Evolutionary conservation across 1,140 invertebrate species (phyloP), one percentile per base, ranked within the genome.

Genomic region (Globodera ellingtonae): DNA sequence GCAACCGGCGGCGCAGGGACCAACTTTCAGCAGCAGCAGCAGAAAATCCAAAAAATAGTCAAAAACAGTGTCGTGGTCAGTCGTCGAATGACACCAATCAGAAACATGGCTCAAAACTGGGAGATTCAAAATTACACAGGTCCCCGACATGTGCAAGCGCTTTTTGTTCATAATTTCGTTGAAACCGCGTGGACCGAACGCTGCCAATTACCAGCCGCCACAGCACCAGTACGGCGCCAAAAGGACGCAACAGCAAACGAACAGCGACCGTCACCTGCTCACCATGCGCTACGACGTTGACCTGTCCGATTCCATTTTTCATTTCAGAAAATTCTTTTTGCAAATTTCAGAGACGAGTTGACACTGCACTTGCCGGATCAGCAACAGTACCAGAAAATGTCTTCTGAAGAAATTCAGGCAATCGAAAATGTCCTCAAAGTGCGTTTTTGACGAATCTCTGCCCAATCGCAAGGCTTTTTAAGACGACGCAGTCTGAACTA

Each of bases 81-180:
- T 35, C 18, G 8, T 3, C 21, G 7, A 56, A 56, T 44, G 21
- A 52, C 35, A 59, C 62, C 1, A 24, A 47, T 9, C 35, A 74
- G 47, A 74, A 46, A 4, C 21, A 46, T 52, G 15, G 52, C 24
- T 24, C 59, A 71, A 71, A 35, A 47, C 21, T 72, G 52, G 9
- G 3, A 67, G n/a, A 67, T 65, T 75, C n/a, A 6, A 24, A 9
- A n/a, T 67, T 35, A 3, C 59, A 15, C 44, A 76, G 75, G 52
- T 76, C 0, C 44, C 75, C 8, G 75, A 76, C 56, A 76, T 35
- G 24, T 56, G 67, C 59, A 56, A 52, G 46, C 48, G 59, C 47
- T 76, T 76, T 65, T n/a, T 76, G 47, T 76, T 76, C 47, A 48
- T 76, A 10, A 76, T 65, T 21, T 69, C n/a, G 44, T 46, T 76